These are phyloP conservation scores for Caradrina kadenii DNA, from an alignment of 2,888 invertebrate genomes.

Conservation along the genomic window DNA sequence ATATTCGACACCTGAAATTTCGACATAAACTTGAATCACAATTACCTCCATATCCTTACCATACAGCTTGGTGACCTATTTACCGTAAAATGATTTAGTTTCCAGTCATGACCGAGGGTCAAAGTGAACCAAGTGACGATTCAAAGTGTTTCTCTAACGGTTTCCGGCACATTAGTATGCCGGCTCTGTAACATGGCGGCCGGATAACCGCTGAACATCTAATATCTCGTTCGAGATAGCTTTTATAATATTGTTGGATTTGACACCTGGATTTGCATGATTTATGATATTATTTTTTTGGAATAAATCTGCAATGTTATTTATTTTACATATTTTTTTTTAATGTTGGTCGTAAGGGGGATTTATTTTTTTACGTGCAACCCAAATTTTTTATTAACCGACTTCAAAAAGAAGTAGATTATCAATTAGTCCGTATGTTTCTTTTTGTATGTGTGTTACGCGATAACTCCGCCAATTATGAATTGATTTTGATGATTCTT, in stretches of 20 bases:
- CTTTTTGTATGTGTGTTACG: too few relatives aligned
- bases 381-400: too few relatives aligned
- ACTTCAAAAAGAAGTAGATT: too few relatives aligned
- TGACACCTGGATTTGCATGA: slow-evolving; percentile 27
- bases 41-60: slow-evolving; percentile 29
- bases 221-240: slow-evolving; percentile 35
- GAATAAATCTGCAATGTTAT: not conserved
- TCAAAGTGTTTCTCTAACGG: slow-evolving; percentile 65
- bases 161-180: slow-evolving; percentile 63
- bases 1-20: slow-evolving; percentile 41
- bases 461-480: too few relatives aligned
- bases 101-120: slow-evolving; percentile 58
- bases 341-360: too few relatives aligned
- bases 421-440: too few relatives aligned
- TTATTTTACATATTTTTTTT: too few relatives aligned
- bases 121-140: slow-evolving; percentile 52
- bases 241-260: slow-evolving; percentile 30
- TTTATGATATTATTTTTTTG: not conserved
- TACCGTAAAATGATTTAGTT: slow-evolving; percentile 61
- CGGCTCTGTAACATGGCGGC: slow-evolving; percentile 33
- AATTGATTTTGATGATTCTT: too few relatives aligned
- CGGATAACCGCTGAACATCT: slow-evolving; percentile 46
- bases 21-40: slow-evolving; percentile 54
- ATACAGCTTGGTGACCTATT: slow-evolving; percentile 55
- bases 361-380: too few relatives aligned